Evolutionary conservation across 1,140 invertebrate species (phyloP).

Genomic region (Diachasma alloeum): DNA sequence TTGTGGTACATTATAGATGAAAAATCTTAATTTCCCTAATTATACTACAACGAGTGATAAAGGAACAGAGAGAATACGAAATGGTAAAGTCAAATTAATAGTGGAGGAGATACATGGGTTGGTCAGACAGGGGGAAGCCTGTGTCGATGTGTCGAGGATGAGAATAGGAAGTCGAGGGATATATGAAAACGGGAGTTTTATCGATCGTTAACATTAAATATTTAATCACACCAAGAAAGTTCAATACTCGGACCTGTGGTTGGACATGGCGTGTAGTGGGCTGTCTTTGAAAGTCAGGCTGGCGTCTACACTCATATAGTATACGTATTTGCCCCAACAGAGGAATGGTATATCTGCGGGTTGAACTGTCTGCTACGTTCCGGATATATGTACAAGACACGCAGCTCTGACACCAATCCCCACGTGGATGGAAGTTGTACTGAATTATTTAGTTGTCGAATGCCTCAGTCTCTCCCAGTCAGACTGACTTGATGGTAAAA

Average conservation of each 20-base stretch:
- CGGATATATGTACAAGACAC: not conserved
- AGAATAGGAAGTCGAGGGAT: constrained; percentile 32
- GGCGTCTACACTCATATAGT: not conserved
- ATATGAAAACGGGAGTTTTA: constrained; percentile 36
- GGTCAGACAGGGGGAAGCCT: constrained; percentile 27
- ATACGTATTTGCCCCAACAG: not conserved
- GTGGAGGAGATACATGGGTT: constrained; percentile 14
- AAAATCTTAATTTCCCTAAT: too few species aligned
- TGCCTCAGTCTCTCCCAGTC: not conserved
- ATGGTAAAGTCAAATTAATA: not conserved
- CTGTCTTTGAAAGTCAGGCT: constrained; percentile 18
- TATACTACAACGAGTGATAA: too few species aligned
- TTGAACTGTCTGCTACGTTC: not conserved
- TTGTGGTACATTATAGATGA: too few species aligned
- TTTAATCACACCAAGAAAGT: constrained; percentile 53
- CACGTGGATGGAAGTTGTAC: constrained; percentile 13
- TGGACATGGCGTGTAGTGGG: constrained; percentile 38
- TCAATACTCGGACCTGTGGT: constrained; percentile 46
- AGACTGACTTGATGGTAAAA: not conserved
- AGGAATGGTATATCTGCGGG: not conserved
- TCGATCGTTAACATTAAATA: constrained; percentile 52
- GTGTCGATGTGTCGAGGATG: constrained; percentile 16
- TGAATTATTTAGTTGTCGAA: constrained; percentile 30
- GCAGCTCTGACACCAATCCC: constrained; percentile 12
- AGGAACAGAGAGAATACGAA: not conserved